Evolutionary conservation across 2,113 vertebrate genomes (phyloP).

Genomic region (Syngnathoides biaculeatus): DNA sequence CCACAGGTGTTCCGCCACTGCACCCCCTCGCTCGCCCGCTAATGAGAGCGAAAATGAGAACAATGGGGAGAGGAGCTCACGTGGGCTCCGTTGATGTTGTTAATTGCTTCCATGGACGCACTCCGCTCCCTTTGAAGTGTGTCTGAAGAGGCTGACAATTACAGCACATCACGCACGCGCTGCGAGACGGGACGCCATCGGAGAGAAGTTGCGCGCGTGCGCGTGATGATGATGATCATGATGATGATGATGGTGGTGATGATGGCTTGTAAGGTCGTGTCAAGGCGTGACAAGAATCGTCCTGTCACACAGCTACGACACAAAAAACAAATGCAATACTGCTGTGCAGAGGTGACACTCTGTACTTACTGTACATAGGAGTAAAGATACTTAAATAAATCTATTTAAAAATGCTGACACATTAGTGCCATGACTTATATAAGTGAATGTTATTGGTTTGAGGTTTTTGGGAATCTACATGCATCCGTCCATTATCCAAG

Average conservation of each 20-base stretch:
- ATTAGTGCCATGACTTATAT: too few relatives aligned
- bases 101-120: constrained; percentile 77
- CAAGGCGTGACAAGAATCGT: constrained; percentile 36
- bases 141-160: constrained; percentile 81
- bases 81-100: constrained; percentile 73
- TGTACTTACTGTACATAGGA: neutral
- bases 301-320: constrained; percentile 32
- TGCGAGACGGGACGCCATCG: constrained; percentile 75
- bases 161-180: constrained; percentile 76
- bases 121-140: constrained; percentile 77
- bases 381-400: neutral
- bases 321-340: neutral
- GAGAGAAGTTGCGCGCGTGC: constrained; percentile 55
- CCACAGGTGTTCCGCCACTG: constrained; percentile 59
- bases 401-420: too few relatives aligned
- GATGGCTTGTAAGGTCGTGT: constrained; percentile 48
- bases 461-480: too few relatives aligned
- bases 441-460: too few relatives aligned
- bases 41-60: constrained; percentile 75
- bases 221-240: constrained; percentile 34
- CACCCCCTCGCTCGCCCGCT: constrained; percentile 36
- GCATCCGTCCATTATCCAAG: too few relatives aligned
- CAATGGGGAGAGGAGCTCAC: constrained; percentile 72
- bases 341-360: neutral
- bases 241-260: constrained; percentile 30